Conservation (phyloP, 2,797 vertebrate genomes). For the Thaleichthys pacificus region DNA sequence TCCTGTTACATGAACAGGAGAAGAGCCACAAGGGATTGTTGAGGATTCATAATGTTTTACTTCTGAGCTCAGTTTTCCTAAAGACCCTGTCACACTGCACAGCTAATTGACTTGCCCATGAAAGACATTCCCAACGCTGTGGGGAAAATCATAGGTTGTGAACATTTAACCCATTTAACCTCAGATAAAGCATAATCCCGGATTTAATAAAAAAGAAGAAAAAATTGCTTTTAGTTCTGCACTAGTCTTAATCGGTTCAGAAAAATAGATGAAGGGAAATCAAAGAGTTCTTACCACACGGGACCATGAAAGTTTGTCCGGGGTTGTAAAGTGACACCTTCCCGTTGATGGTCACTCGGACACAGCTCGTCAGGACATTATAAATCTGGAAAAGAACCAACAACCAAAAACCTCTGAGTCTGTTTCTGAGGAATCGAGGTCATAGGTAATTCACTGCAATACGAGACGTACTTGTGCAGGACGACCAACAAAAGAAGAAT, state of each 20-base stretch:
- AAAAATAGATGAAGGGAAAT: not conserved
- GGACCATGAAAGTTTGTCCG: constrained; percentile 70
- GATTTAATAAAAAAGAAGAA: not conserved
- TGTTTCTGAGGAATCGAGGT: not conserved
- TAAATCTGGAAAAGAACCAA: constrained; percentile 63
- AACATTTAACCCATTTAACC: not conserved
- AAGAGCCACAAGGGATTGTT: not conserved
- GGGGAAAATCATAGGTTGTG: too few species aligned
- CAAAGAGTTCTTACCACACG: constrained; percentile 62
- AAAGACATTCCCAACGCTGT: too few species aligned
- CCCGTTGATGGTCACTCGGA: constrained; percentile 61
- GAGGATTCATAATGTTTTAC: not conserved
- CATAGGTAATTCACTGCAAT: not conserved
- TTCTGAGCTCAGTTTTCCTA: not conserved
- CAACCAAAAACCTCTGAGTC: not conserved
- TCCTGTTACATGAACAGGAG: constrained; percentile 55
- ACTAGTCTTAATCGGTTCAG: not conserved
- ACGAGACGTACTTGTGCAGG: too few species aligned
- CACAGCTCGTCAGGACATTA: constrained; percentile 69
- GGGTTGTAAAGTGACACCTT: constrained; percentile 43
- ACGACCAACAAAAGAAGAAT: not conserved
- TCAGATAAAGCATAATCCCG: not conserved
- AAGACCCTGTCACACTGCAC: too few species aligned
- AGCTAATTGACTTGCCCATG: too few species aligned
- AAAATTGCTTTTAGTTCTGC: too few species aligned